These are phyloP conservation scores for Arenaria interpres DNA, from an alignment of 2,113 vertebrate species.

Conservation along the genomic window DNA sequence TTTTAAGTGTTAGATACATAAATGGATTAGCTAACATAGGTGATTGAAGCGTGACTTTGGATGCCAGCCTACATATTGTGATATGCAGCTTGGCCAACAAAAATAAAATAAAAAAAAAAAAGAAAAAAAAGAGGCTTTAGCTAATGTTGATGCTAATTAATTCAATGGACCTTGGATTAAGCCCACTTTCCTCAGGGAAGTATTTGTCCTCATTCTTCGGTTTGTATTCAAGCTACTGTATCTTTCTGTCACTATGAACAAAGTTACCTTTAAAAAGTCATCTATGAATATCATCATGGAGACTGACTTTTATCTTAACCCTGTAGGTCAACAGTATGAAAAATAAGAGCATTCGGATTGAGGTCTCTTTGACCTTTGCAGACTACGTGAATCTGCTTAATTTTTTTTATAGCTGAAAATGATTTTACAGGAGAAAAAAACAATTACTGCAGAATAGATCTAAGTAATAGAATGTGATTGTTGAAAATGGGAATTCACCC, in stretches of 20 bases:
- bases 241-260: constrained; percentile 44
- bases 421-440: constrained; percentile 2
- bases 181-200: constrained; percentile 28
- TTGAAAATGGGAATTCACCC: neutral
- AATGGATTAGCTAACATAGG: neutral
- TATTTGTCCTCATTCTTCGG: constrained; percentile 54
- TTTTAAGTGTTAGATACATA: neutral
- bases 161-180: constrained; percentile 44
- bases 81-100: neutral
- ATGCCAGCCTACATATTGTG: neutral
- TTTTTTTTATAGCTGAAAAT: constrained; percentile 27
- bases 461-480: constrained; percentile 8
- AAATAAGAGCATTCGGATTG: constrained; percentile 53
- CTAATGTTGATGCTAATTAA: constrained; percentile 41
- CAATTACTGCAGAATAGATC: neutral
- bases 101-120: neutral
- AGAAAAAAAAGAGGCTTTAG: neutral
- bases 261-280: constrained; percentile 69
- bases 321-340: constrained; percentile 57
- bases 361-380: constrained; percentile 49
- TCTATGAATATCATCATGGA: constrained; percentile 55
- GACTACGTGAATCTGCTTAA: constrained; percentile 53
- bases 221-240: constrained; percentile 34
- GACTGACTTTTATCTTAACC: constrained; percentile 64
- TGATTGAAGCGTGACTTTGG: neutral